Base-by-base conservation (phyloP, 2,888 invertebrate genomes). In the Spodoptera exigua region DNA sequence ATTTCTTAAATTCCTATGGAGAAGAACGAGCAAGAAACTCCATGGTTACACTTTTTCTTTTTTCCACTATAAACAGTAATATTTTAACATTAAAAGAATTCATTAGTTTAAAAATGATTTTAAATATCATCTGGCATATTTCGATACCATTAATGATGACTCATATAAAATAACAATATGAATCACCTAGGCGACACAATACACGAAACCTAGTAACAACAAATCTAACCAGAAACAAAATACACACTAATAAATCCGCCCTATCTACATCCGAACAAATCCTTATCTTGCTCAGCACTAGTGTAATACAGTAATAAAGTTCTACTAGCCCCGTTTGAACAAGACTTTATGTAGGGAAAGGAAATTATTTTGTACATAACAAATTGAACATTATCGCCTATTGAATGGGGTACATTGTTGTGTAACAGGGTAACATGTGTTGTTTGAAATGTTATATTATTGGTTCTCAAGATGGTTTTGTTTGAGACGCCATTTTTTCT, bases 331-430 rank as follows among this genome's bases (percentile, higher is more conserved):
- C 21, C 37, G 10, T 56, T 9, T 55, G 32, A 18, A 53, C 34
- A 1, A 41, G 14, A 2, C 44, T 34, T 60, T 49, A 60, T 10
- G 18, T 37, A 17, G 17, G 13, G 44, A 47, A 57, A 17, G 17
- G 13, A 46, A 47, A 57, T 60, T 48, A 76, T 63, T 53, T 55
- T 48, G 44, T 49, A 46, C 13, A 55, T 55, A 72, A 55, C 48
- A 68, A 53, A 68, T 68, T 46, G 44, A 56, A 77, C 40, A 46
- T 54, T 68, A 58, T 63, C 37, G 49, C 45, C 14, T 10, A n/a
- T 37, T 40, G 51, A 45, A 37, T 16, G 37, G 32, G 40, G 7
- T 63, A 47, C 45, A 66, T 66, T 48, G 62, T 46, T 27, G 45
- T 57, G 14, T 60, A 48, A 27, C 12, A 12, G 37, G 43, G 44